Evolutionary conservation across 2,888 invertebrate genomes (phyloP), one percentile per base, ranked within the genome.

Genomic region (Nineta flava): DNA sequence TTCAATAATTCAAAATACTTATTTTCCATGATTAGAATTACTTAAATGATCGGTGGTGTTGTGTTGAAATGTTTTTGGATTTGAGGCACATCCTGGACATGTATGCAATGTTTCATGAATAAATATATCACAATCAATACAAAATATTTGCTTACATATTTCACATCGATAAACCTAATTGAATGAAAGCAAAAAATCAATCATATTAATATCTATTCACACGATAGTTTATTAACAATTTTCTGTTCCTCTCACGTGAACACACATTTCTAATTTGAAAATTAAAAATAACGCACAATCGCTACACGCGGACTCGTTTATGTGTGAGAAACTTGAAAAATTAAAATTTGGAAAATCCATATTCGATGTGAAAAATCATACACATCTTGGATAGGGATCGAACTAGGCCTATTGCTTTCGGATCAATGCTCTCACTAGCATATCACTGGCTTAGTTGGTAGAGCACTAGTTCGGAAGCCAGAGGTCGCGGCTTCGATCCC

Each of bases 31-130:
- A 38, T 38, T 34, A 6, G 17, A 43, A 32, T 32, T 32, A 32
- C n/a, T 42, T 42, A 32, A 34, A 26, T 21, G 46, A 26, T 34
- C 46, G 7, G 40, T 16, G 15, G n/a, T 31, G 15, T 41, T 40
- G 10, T 19, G 38, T 56, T 70, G 67, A 58, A 71, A 74, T 17
- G 70, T 70, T 47, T 67, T 61, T 44, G 69, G 66, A 65, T 74
- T 78, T 2, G 85, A 81, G n/a, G 91, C 82, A 70, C 99, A 99
- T 42, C 93, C 95, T 13, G 97, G 96, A 66, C 99, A 99, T 38
- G 90, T 87, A 67, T 99, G 97, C 49, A 99, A 71, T 1, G 90
- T 85, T 57, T 91, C 90, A 56, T 96, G 91, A 38, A 97, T 82
- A 63, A 93, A 88, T 57, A 90, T 75, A 72, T 97, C 96, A 72